Conservation (phyloP, 2,113 vertebrate genomes). For the Sylvilagus bachmani region DNA sequence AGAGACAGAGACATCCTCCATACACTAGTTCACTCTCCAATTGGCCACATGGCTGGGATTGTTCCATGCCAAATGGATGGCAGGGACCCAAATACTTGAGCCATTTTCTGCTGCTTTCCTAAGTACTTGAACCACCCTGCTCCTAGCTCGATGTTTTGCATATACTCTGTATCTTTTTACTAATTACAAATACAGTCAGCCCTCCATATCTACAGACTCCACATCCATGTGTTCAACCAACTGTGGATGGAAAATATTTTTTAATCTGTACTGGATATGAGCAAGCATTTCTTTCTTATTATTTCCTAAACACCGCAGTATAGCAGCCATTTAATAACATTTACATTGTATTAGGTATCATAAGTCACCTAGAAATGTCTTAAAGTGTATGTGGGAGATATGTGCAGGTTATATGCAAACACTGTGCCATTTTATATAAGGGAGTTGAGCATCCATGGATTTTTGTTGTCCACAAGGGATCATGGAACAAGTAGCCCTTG, state of each 20-base stretch:
- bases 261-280: not conserved
- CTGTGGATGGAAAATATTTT: not conserved
- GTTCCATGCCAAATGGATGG: too few species aligned
- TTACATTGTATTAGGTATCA: not conserved
- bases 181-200: not conserved
- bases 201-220: not conserved
- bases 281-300: not conserved
- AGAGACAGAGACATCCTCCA: too few species aligned
- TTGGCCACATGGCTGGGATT: too few species aligned
- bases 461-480: not conserved
- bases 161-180: not conserved
- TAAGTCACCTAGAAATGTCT: too few species aligned
- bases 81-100: too few species aligned
- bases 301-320: not conserved
- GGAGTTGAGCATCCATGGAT: not conserved
- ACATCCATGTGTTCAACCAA: not conserved
- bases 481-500: not conserved
- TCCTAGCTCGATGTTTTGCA: not conserved
- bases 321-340: not conserved
- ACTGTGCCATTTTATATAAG: not conserved
- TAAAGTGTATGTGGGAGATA: fast-evolving
- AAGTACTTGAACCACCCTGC: not conserved
- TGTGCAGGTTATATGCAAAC: not conserved
- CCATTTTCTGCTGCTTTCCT: too few species aligned
- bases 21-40: too few species aligned